Conservation (phyloP, 2,113 vertebrate species). For the Amphiprion percula region DNA sequence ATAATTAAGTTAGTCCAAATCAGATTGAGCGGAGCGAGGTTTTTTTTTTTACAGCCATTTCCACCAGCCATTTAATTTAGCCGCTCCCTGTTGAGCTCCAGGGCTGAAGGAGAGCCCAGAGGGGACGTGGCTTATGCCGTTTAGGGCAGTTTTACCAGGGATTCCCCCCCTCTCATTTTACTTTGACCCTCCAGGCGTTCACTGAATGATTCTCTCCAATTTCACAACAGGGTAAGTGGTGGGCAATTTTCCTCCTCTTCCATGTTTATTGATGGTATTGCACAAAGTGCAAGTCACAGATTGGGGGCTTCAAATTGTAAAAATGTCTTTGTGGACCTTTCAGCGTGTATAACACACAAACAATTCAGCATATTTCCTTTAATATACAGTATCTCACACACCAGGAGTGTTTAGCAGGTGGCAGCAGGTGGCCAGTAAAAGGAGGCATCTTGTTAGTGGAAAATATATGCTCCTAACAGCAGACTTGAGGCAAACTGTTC, state of each 20-base stretch:
- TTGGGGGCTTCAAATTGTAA: neutral
- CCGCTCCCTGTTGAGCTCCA: neutral
- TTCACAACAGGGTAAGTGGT: neutral
- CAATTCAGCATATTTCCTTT: slow-evolving; percentile 22
- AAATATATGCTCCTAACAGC: slow-evolving; percentile 36
- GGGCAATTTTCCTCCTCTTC: slow-evolving; percentile 6
- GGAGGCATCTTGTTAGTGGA: slow-evolving; percentile 48
- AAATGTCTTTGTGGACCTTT: slow-evolving; percentile 6
- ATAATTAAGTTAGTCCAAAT: slow-evolving; percentile 73
- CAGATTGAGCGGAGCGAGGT: slow-evolving; percentile 38
- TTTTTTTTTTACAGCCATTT: slow-evolving; percentile 36
- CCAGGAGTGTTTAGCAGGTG: slow-evolving; percentile 15
- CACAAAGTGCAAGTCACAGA: slow-evolving; percentile 24
- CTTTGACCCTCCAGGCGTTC: slow-evolving; percentile 9
- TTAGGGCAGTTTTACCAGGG: slow-evolving; percentile 3
- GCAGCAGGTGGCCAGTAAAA: slow-evolving; percentile 32
- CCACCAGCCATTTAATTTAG: slow-evolving; percentile 55
- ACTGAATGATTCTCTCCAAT: slow-evolving; percentile 18
- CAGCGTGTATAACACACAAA: slow-evolving; percentile 1
- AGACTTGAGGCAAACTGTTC: slow-evolving; percentile 30
- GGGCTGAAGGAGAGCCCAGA: neutral
- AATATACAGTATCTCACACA: slow-evolving; percentile 21
- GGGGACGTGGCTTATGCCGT: slow-evolving; percentile 1
- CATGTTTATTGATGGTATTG: slow-evolving; percentile 2
- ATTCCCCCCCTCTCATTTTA: slow-evolving; percentile 13